phyloP scores from a whole-genome alignment of 2,888 invertebrate species.

The Orthonevra nobilis region DNA sequence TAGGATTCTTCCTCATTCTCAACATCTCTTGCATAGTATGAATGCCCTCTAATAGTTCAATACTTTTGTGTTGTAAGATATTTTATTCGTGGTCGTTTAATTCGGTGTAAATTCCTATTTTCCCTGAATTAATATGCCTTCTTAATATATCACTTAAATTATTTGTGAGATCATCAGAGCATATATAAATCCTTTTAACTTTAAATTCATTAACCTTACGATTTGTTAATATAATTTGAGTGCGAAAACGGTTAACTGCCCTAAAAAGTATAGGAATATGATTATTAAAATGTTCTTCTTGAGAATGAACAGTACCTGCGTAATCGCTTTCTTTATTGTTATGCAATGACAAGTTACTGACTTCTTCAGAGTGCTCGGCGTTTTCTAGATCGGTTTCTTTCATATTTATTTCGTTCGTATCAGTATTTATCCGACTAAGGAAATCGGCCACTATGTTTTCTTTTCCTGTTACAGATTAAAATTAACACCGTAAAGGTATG shows the following conservation, averaged over 20 bases:
- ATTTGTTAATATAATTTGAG: too few relatives aligned
- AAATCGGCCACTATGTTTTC: background rate
- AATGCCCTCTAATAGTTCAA: background rate
- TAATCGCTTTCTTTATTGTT: background rate
- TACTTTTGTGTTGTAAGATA: background rate
- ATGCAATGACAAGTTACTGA: background rate
- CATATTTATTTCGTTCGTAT: too few relatives aligned
- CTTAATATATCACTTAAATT: background rate
- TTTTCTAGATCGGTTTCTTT: too few relatives aligned
- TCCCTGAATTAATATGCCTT: background rate
- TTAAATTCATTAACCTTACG: too few relatives aligned
- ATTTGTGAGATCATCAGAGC: background rate
- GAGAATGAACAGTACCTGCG: background rate
- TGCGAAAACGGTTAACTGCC: too few relatives aligned
- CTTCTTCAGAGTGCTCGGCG: too few relatives aligned
- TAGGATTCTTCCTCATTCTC: background rate
- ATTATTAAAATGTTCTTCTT: background rate
- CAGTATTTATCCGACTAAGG: too few relatives aligned
- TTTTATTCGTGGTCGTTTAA: background rate
- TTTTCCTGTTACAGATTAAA: background rate
- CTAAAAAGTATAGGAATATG: too few relatives aligned
- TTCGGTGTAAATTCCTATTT: too few relatives aligned
- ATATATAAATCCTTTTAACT: background rate
- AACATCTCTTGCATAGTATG: background rate
- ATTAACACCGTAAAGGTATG: background rate